Evolutionary conservation across 2,113 vertebrate species (phyloP), one percentile per base, ranked within the genome.

Genomic region (Nothobranchius kuhntae): DNA sequence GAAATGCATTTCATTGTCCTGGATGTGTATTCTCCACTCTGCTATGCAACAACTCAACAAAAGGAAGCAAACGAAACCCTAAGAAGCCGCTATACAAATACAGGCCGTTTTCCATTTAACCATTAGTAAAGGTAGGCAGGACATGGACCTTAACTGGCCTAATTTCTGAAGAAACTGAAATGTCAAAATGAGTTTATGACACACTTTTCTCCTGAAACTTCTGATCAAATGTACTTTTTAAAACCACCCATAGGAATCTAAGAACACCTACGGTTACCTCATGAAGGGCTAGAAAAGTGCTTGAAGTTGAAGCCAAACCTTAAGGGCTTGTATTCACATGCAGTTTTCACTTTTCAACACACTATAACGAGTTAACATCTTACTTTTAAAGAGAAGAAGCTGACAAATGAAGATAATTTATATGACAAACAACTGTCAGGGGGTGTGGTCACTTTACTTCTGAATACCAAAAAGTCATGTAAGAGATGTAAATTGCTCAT

Each of bases 281-380:
- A 57, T 8, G 4, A 69, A 47, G 21, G 50, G 40, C 13, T 55
- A 30, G 30, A 15, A 57, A 64, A 67, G 24, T 4, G 53, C 10
- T 68, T 62, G 35, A 77, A 65, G 56, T 68, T 44, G 14, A 65
- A 68, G 55, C 70, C 65, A 83, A 79, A 70, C 35, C 56, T 70
- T 36, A 1, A 53, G 48, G 57, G 61, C 65, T 45, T 73, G 53
- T 68, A 21, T 54, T 38, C 38, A 70, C 54, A 68, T 13, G 56
- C 4, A 44, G 57, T 56, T 63, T n/a, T 46, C 6, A 61, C 57
- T 4, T 82, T 57, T 38, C 15, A 65, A 71, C 6, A 60, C 12
- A 10, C 14, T 9, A 11, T 50, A 65, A 53, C n/a, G 12, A 46
- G 21, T 26, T 55, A 2, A n/a, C 6, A 30, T 46, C 26, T 64